A percentile compares a stretch with the other conserved stretches of the same genome.
Conservation (phyloP, 2,113 vertebrate genomes). For the Syngnathoides biaculeatus region DNA sequence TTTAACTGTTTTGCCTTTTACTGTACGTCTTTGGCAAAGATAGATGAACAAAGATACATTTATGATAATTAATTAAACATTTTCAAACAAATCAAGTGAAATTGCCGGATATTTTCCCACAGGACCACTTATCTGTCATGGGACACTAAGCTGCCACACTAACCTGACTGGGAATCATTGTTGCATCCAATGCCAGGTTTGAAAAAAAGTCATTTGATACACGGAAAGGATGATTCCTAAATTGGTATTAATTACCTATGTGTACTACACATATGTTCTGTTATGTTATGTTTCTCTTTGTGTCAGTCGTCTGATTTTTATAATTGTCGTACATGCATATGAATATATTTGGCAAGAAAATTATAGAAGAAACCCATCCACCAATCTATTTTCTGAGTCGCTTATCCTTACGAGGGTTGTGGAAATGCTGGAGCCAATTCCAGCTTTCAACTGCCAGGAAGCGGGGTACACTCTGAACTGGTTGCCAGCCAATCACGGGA, state of each 20-base stretch:
- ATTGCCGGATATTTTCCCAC: not conserved
- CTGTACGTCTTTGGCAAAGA: not conserved
- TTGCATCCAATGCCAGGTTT: not conserved
- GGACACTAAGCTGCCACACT: not conserved
- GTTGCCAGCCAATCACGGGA: no score
- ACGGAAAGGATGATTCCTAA: constrained; percentile 1
- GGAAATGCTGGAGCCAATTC: no score
- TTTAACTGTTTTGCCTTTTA: not conserved
- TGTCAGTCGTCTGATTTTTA: constrained; percentile 14
- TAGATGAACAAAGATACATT: not conserved
- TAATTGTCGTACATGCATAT: constrained; percentile 31
- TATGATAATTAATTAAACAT: not conserved
- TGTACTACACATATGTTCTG: not conserved
- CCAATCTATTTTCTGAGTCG: no score
- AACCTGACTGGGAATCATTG: not conserved
- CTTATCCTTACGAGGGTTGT: no score
- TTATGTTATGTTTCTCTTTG: constrained; percentile 12
- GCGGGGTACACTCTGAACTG: no score
- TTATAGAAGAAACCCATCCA: constrained; percentile 12
- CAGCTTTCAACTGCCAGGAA: no score
- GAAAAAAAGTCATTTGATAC: not conserved
- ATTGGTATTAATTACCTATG: not conserved
- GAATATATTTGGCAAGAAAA: constrained; percentile 33
- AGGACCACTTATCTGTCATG: no score
- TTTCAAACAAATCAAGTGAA: not conserved